Percentiles rank a stretch among this genome's conserved stretches.
phyloP scores from a whole-genome alignment of 92 coral and sea anemone genomes.

The Actinernus sp. region DNA sequence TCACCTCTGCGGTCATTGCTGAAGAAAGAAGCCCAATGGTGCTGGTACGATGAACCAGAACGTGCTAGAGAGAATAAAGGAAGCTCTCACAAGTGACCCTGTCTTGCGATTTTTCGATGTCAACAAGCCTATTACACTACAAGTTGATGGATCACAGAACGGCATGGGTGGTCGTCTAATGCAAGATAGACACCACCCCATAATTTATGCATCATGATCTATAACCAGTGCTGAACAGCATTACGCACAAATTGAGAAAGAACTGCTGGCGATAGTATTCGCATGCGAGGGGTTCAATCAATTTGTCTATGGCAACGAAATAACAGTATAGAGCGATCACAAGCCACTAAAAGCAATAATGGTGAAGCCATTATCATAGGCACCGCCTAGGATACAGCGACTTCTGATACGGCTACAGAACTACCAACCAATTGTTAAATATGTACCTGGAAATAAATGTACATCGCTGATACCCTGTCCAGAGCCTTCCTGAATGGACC shows the following conservation, averaged over 20 bases:
- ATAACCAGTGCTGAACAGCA: constrained; percentile 35
- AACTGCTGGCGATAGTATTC: constrained; percentile 47
- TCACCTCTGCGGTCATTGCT: constrained; percentile 1
- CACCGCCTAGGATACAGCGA: constrained; percentile 14
- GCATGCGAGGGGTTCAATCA: constrained; percentile 45
- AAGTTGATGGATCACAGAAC: constrained; percentile 50
- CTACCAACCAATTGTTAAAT: not conserved
- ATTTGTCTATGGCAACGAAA: constrained; percentile 34
- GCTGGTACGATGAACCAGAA: constrained; percentile 31
- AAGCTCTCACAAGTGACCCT: constrained; percentile 32
- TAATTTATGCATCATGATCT: constrained; percentile 41
- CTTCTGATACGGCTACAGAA: not conserved
- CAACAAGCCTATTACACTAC: constrained; percentile 22
- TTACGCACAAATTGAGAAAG: constrained; percentile 45
- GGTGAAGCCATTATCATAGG: constrained; percentile 30
- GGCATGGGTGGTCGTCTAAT: constrained; percentile 40
- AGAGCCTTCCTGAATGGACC: constrained; percentile 13
- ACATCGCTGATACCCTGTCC: constrained; percentile 37
- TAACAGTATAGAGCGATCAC: constrained; percentile 38
- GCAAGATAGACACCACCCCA: constrained; percentile 41
- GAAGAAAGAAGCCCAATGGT: constrained; percentile 32
- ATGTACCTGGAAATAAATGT: constrained; percentile 49
- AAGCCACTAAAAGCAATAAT: constrained; percentile 40
- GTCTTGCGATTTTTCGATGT: constrained; percentile 29
- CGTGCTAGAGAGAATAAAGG: constrained; percentile 23